Percentiles rank a stretch among this genome's conserved stretches.
phyloP scores from a whole-genome alignment of 2,888 invertebrate species.

The Hydriomena furcata region DNA sequence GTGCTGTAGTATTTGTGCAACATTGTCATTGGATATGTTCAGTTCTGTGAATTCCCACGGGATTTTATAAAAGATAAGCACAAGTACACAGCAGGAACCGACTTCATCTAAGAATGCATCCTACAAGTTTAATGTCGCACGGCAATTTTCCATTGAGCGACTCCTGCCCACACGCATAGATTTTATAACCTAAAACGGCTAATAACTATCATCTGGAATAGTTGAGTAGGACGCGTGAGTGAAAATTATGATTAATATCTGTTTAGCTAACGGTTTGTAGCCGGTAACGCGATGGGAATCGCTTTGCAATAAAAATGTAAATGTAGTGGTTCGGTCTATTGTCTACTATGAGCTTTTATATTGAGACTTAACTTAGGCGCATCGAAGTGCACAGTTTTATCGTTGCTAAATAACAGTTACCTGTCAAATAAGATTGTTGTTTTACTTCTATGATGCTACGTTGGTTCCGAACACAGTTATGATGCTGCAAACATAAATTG shows the following conservation, averaged over 20 bases:
- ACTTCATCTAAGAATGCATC: conserved; percentile 1
- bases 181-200: conserved; percentile 69
- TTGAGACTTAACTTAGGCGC: neutral
- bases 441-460: no score
- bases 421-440: no score
- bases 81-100: neutral
- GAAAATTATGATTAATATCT: conserved; percentile 84
- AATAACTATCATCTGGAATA: conserved; percentile 80
- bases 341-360: conserved; percentile 17
- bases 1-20: no score
- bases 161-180: conserved; percentile 72
- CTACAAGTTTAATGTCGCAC: conserved; percentile 60
- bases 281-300: conserved; percentile 53
- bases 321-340: conserved; percentile 25
- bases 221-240: conserved; percentile 73
- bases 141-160: conserved; percentile 79
- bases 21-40: no score
- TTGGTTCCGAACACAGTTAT: no score
- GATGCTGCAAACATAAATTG: no score
- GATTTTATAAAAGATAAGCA: no score
- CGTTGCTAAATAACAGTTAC: no score
- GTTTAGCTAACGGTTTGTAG: conserved; percentile 73
- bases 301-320: conserved; percentile 30
- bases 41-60: no score
- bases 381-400: neutral